These are phyloP conservation scores for Hypocryptadius cinnamomeus DNA, from an alignment of 2,113 vertebrate genomes.

Conservation along the genomic window DNA sequence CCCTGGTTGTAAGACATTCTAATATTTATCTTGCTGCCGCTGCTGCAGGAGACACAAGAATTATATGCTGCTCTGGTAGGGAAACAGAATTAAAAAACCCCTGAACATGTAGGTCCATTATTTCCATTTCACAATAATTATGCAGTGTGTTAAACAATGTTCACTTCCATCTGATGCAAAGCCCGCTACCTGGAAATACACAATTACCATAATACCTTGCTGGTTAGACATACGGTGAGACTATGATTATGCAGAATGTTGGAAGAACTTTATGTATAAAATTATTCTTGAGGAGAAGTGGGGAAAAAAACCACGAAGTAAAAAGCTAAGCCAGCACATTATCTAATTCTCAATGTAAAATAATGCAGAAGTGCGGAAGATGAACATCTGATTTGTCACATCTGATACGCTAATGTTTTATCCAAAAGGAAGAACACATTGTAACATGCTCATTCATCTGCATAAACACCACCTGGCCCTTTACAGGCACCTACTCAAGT, in stretches of 20 bases:
- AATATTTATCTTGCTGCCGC: not conserved
- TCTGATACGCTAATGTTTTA: conserved; percentile 99
- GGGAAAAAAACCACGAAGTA: not conserved
- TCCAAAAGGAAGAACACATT: conserved; percentile 98
- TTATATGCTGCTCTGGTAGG: not conserved
- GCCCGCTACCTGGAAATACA: conserved; percentile 13
- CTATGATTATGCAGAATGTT: conserved; percentile 64
- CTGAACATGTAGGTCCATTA: conserved; percentile 13
- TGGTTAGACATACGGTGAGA: conserved; percentile 59
- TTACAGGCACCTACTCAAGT: conserved; percentile 88
- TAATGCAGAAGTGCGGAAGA: conserved; percentile 86
- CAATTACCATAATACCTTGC: conserved; percentile 63
- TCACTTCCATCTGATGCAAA: conserved; percentile 27
- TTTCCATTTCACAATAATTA: conserved; percentile 32
- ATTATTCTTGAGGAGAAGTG: conserved; percentile 55
- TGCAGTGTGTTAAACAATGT: conserved; percentile 22
- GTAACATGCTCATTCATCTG: conserved; percentile 98
- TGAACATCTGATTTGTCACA: conserved; percentile 99
- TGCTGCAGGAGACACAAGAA: conserved; percentile 8
- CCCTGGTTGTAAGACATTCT: not conserved
- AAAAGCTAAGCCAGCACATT: conserved; percentile 76
- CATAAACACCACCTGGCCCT: conserved; percentile 99
- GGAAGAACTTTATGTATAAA: conserved; percentile 68
- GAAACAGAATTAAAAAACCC: not conserved
- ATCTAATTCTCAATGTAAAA: conserved; percentile 81